Evolutionary conservation across 1,140 invertebrate genomes (phyloP).

Genomic region (Drosophila teissieri): DNA sequence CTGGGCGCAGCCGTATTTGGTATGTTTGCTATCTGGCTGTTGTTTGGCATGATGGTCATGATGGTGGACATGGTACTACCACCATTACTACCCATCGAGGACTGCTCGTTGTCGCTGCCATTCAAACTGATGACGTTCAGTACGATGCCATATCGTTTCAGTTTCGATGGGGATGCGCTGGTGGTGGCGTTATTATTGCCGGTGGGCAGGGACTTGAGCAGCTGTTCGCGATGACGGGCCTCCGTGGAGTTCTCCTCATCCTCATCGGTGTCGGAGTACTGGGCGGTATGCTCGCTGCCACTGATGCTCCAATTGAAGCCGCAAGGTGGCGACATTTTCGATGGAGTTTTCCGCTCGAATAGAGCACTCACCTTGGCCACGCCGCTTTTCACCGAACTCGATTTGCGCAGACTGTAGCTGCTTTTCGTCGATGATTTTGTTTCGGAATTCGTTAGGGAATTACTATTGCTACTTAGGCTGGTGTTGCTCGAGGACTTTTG

Average conservation of each 20-base stretch:
- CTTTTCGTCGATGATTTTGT: slow-evolving; percentile 13
- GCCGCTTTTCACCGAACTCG: slow-evolving; percentile 57
- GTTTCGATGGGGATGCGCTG: slow-evolving; percentile 39
- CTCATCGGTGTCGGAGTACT: slow-evolving; percentile 70
- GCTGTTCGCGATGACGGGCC: slow-evolving; percentile 53
- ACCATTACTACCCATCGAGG: neutral
- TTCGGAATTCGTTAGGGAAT: slow-evolving; percentile 26
- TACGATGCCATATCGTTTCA: slow-evolving; percentile 83
- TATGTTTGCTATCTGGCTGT: neutral
- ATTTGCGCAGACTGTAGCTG: slow-evolving; percentile 54
- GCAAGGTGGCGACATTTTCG: slow-evolving; percentile 77
- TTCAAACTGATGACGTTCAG: slow-evolving; percentile 76
- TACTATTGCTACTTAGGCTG: slow-evolving; percentile 52
- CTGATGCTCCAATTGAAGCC: slow-evolving; percentile 83
- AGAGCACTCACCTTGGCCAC: slow-evolving; percentile 68
- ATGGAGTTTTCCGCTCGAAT: slow-evolving; percentile 59
- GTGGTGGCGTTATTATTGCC: slow-evolving; percentile 4
- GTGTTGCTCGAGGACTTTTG: slow-evolving; percentile 45
- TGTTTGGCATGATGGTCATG: neutral
- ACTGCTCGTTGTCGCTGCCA: slow-evolving; percentile 33
- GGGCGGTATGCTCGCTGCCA: slow-evolving; percentile 56
- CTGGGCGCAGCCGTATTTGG: slow-evolving; percentile 43
- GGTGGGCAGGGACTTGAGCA: slow-evolving; percentile 44
- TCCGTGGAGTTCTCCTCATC: slow-evolving; percentile 59
- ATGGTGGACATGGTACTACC: neutral